Conservation (phyloP, 2,888 invertebrate species). For the Drosophila macrospina region DNA sequence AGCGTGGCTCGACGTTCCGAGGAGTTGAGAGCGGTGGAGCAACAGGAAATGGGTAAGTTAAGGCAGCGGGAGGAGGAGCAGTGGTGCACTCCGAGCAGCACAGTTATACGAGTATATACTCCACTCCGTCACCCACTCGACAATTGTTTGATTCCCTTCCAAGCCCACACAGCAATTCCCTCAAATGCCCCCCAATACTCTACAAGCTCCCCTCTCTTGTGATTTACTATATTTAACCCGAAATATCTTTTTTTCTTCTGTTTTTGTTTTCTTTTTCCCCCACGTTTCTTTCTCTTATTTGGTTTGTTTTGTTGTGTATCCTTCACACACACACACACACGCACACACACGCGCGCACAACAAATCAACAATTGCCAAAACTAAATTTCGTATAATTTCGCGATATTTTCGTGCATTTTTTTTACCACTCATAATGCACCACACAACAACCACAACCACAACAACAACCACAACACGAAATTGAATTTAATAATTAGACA, state of each 20-base stretch:
- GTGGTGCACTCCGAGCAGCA: background rate
- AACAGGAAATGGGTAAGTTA: conserved; percentile 83
- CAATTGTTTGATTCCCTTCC: conserved; percentile 16
- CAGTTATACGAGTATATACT: conserved; percentile 2
- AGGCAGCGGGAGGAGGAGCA: background rate
- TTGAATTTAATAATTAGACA: conserved; percentile 80
- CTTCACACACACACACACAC: conserved; percentile 34
- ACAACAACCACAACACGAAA: conserved; percentile 51
- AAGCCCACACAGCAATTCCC: too few relatives aligned
- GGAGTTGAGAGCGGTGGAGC: conserved; percentile 64
- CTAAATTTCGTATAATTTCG: conserved; percentile 42
- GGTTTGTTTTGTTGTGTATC: conserved; percentile 54
- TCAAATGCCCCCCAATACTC: too few relatives aligned
- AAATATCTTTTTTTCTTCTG: conserved; percentile 47
- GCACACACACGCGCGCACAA: conserved; percentile 30
- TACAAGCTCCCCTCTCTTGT: conserved; percentile 10
- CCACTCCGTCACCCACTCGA: background rate
- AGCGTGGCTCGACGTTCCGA: conserved; percentile 62
- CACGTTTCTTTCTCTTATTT: conserved; percentile 44
- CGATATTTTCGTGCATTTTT: conserved; percentile 38
- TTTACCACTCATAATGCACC: conserved; percentile 50
- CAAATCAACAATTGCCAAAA: conserved; percentile 6
- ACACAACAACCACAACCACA: conserved; percentile 55
- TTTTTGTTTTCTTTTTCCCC: conserved; percentile 57
- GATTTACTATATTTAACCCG: conserved; percentile 43